Evolutionary conservation across 2,888 invertebrate genomes (phyloP).

Genomic region (Ochlodes sylvanus): DNA sequence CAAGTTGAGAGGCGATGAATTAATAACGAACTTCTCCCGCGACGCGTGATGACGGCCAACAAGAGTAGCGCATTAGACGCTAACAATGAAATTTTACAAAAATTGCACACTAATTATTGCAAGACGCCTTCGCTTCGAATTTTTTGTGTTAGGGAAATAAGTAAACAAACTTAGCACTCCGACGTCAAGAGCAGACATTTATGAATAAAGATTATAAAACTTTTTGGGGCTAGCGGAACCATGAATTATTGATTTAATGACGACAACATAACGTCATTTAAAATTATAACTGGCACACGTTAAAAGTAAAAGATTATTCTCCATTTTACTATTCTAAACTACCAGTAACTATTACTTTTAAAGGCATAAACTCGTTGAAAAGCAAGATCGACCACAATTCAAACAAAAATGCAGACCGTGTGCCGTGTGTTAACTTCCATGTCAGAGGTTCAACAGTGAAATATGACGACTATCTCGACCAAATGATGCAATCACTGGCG

Average conservation of each 20-base stretch:
- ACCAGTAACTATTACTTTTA: conserved; percentile 8
- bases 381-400: conserved; percentile 36
- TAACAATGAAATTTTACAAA: conserved; percentile 67
- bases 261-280: neutral
- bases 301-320: neutral
- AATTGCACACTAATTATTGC: conserved; percentile 67
- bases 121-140: conserved; percentile 43
- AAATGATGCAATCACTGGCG: conserved; percentile 79
- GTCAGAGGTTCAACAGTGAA: conserved; percentile 70
- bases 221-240: neutral
- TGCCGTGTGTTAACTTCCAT: conserved; percentile 72
- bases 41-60: conserved; percentile 84
- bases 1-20: conserved; percentile 77
- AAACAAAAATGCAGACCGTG: conserved; percentile 70
- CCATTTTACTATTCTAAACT: neutral
- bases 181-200: conserved; percentile 16
- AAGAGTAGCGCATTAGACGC: conserved; percentile 83
- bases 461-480: conserved; percentile 76
- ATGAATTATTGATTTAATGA: neutral
- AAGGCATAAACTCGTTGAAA: conserved; percentile 14
- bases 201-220: conserved; percentile 21
- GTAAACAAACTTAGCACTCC: conserved; percentile 36
- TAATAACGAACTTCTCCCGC: conserved; percentile 82
- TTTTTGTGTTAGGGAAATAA: conserved; percentile 40
- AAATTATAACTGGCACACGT: neutral